These are phyloP conservation scores for Podarcis lilfordi DNA, from an alignment of 2,797 vertebrate genomes.

Conservation along the genomic window DNA sequence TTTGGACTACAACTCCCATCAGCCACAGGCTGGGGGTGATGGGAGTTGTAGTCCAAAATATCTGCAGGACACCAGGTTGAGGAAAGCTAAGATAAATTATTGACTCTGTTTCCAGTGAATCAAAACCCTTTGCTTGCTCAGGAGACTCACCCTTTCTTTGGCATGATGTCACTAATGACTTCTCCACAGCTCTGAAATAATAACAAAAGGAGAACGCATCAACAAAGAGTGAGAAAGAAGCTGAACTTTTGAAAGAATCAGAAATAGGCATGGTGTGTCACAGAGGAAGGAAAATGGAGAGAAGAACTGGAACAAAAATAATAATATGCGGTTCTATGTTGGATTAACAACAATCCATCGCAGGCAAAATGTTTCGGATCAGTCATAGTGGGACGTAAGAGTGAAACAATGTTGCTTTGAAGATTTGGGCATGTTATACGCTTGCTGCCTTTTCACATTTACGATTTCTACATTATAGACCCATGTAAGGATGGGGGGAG, in stretches of 20 bases:
- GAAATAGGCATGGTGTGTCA: conserved; percentile 53
- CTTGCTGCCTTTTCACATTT: neutral
- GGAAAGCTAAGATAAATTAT: conserved; percentile 61
- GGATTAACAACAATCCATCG: conserved; percentile 58
- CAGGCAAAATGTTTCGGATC: conserved; percentile 50
- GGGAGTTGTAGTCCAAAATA: too few relatives aligned
- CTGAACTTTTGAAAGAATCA: conserved; percentile 53
- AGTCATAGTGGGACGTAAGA: conserved; percentile 6
- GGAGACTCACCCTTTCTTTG: conserved; percentile 72
- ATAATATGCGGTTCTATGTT: conserved; percentile 46
- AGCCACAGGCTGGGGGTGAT: too few relatives aligned
- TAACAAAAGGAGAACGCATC: conserved; percentile 72
- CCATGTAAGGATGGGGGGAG: too few relatives aligned
- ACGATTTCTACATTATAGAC: too few relatives aligned
- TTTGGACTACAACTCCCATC: too few relatives aligned
- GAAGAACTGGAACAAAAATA: conserved; percentile 15
- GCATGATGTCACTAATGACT: conserved; percentile 75
- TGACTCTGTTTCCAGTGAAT: conserved; percentile 68
- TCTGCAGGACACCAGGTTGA: too few relatives aligned
- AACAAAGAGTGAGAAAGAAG: conserved; percentile 66
- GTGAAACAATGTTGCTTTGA: conserved; percentile 49
- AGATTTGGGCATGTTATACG: conserved; percentile 47
- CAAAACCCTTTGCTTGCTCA: conserved; percentile 73
- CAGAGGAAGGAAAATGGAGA: conserved; percentile 49
- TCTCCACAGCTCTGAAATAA: conserved; percentile 71